Evolutionary conservation across 2,888 invertebrate species (phyloP).

Genomic region (Matsumyia berberina): DNA sequence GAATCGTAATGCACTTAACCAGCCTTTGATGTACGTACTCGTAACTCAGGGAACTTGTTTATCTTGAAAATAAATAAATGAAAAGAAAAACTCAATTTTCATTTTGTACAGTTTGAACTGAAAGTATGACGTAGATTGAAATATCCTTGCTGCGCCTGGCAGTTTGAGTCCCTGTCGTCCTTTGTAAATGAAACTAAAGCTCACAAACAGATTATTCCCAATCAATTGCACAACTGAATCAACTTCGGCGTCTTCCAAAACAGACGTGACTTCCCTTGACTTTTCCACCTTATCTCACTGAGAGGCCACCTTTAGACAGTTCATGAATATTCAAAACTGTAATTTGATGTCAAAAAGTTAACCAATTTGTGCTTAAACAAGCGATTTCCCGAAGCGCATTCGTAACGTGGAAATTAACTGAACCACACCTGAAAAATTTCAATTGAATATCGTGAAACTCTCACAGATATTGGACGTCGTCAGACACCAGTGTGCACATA

Average conservation of each 20-base stretch:
- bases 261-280: constrained; percentile 17
- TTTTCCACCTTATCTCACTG: not conserved
- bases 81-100: not conserved
- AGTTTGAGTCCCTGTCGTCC: too few relatives aligned
- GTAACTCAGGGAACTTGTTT: not conserved
- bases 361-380: constrained; percentile 28
- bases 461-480: constrained; percentile 28
- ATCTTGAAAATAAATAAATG: not conserved
- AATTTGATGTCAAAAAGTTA: constrained; percentile 7
- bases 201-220: not conserved
- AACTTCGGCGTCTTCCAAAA: constrained; percentile 1
- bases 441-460: constrained; percentile 13
- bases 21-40: not conserved
- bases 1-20: not conserved
- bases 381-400: not conserved
- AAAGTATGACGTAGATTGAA: not conserved
- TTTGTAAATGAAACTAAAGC: too few relatives aligned
- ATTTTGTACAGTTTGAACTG: not conserved
- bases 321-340: constrained; percentile 22
- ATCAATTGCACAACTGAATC: not conserved
- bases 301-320: constrained; percentile 2
- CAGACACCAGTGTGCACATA: constrained; percentile 28
- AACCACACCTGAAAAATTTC: constrained; percentile 46
- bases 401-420: not conserved
- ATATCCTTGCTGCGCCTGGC: too few relatives aligned